phyloP scores from a whole-genome alignment of 2,113 vertebrate species.

The Ciconia stormi region DNA sequence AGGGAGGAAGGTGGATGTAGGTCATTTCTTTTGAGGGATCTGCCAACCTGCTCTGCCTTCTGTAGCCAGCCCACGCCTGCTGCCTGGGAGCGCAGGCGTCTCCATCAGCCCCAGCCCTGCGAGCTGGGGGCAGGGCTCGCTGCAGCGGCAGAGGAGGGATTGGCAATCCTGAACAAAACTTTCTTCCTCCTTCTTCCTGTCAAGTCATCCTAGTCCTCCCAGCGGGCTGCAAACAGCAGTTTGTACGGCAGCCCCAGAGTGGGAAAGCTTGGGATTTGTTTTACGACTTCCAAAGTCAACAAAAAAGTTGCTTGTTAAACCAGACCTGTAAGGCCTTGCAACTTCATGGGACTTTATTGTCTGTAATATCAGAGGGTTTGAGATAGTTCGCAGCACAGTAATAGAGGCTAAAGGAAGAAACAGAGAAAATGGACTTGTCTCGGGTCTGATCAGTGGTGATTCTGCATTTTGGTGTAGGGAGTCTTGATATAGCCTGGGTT shows the following conservation, averaged over 20 bases:
- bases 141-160: accelerated
- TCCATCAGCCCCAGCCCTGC: not conserved
- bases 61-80: not conserved
- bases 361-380: not conserved
- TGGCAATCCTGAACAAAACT: not conserved
- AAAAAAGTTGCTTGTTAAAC: not conserved
- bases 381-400: not conserved
- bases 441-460: not conserved
- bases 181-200: not conserved
- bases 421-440: not conserved
- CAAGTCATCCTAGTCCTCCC: not conserved
- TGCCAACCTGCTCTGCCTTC: not conserved
- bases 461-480: not conserved
- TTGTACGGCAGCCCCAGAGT: not conserved
- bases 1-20: not conserved
- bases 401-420: not conserved
- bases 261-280: not conserved
- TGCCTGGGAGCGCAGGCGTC: accelerated
- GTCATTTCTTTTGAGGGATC: not conserved
- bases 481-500: not conserved
- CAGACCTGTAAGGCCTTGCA: not conserved
- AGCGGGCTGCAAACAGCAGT: not conserved
- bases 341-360: not conserved
- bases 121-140: not conserved
- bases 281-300: not conserved